These are phyloP conservation scores for Mayetiola destructor DNA, from an alignment of 2,888 invertebrate species.

Conservation along the genomic window DNA sequence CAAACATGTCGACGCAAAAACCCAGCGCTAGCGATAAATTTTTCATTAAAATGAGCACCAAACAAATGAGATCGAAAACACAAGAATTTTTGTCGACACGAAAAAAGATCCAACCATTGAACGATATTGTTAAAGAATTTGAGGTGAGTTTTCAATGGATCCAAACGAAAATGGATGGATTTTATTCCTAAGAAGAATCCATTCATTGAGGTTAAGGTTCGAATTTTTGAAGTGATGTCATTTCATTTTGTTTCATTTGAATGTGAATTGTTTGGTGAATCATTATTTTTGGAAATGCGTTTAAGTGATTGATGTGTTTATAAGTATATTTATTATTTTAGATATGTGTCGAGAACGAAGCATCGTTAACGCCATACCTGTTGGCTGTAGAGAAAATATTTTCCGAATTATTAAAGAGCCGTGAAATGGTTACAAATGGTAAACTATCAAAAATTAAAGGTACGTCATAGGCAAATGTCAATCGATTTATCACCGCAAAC, in stretches of 20 bases:
- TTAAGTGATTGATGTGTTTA: constrained; percentile 33
- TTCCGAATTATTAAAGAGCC: constrained; percentile 48
- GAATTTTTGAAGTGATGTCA: background rate
- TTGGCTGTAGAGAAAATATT: constrained; percentile 59
- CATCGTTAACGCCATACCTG: constrained; percentile 41
- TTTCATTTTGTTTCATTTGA: background rate
- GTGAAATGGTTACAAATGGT: constrained; percentile 47
- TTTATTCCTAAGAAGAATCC: constrained; percentile 21
- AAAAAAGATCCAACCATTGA: constrained; percentile 48
- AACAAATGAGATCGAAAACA: constrained; percentile 51
- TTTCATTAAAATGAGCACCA: constrained; percentile 45
- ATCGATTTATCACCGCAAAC: background rate
- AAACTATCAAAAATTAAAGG: constrained; percentile 43
- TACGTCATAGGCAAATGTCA: constrained; percentile 22
- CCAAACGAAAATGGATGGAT: constrained; percentile 9
- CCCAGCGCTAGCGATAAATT: constrained; percentile 17
- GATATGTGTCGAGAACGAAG: constrained; percentile 26
- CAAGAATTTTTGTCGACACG: constrained; percentile 51
- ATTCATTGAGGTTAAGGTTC: constrained; percentile 25
- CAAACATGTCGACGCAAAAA: constrained; percentile 19
- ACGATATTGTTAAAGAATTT: constrained; percentile 53
- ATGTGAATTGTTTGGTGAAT: constrained; percentile 13
- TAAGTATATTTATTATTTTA: constrained; percentile 16
- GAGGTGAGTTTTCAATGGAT: constrained; percentile 37
- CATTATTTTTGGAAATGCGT: constrained; percentile 33